These are phyloP conservation scores for Sepiola atlantica DNA, from an alignment of 2,888 invertebrate genomes.

Conservation along the genomic window DNA sequence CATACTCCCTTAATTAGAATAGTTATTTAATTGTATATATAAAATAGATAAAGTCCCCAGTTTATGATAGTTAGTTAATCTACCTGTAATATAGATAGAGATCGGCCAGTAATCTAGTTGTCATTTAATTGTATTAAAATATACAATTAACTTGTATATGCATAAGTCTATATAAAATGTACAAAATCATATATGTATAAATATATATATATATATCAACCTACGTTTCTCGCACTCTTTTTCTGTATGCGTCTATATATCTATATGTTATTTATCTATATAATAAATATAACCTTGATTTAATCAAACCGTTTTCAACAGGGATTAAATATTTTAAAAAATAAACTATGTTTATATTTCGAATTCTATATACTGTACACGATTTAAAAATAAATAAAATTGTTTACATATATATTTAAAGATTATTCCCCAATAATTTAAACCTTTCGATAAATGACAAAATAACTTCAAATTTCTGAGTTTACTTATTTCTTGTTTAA, in stretches of 20 bases:
- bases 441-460: not conserved
- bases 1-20: not conserved
- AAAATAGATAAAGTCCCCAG: not conserved
- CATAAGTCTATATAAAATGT: not conserved
- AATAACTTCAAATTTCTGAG: not conserved
- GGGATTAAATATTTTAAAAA: not conserved
- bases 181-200: not conserved
- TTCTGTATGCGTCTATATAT: not conserved
- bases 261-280: not conserved
- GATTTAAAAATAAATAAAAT: not conserved
- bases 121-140: too few species aligned
- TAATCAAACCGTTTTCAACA: too few species aligned
- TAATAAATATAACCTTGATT: not conserved
- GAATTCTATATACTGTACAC: not conserved
- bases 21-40: not conserved
- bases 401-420: not conserved
- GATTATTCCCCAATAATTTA: not conserved
- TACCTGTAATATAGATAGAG: not conserved
- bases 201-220: not conserved
- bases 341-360: not conserved
- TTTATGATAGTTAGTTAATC: not conserved
- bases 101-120: not conserved
- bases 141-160: too few species aligned
- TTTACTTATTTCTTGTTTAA: not conserved
- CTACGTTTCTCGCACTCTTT: too few species aligned